Evolutionary conservation across 92 coral and sea anemone species (phyloP).

Genomic region (Plumapathes pennacea): DNA sequence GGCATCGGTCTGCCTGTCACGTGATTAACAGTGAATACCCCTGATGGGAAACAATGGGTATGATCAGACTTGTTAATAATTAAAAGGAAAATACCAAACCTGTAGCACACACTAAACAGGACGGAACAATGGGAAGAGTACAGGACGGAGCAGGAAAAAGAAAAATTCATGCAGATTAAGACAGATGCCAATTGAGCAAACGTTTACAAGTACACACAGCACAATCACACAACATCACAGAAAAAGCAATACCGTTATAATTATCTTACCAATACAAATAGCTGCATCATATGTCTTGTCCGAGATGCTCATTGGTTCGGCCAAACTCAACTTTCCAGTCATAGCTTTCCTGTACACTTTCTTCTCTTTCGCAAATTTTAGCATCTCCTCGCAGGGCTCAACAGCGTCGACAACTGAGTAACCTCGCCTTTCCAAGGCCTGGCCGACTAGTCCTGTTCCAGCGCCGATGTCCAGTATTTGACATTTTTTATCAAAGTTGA

Average conservation of each 20-base stretch:
- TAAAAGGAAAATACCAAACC: too few species aligned
- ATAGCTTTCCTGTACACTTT: conserved; percentile 16
- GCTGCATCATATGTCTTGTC: conserved; percentile 14
- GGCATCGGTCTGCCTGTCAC: conserved; percentile 16
- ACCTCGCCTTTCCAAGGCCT: conserved; percentile 2
- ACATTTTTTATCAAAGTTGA: not conserved
- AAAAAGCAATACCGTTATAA: too few species aligned
- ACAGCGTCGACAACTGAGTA: conserved; percentile 23
- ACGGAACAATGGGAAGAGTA: too few species aligned
- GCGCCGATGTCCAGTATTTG: conserved; percentile 23
- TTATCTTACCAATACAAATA: conserved; percentile 12
- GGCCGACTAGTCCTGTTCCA: conserved; percentile 24
- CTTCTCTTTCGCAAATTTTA: conserved; percentile 8
- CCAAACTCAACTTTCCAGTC: conserved; percentile 3
- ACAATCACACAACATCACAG: too few species aligned
- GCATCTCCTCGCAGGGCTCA: conserved; percentile 20
- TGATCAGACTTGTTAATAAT: too few species aligned
- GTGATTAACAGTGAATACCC: conserved; percentile 20
- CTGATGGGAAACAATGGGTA: too few species aligned
- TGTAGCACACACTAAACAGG: too few species aligned
- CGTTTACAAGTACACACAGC: too few species aligned
- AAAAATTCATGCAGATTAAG: too few species aligned
- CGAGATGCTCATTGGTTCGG: not conserved
- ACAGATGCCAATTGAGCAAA: too few species aligned
- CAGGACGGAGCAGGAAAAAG: too few species aligned